These are phyloP conservation scores for Drosophila guanche DNA, from an alignment of 1,140 invertebrate genomes.

Conservation along the genomic window DNA sequence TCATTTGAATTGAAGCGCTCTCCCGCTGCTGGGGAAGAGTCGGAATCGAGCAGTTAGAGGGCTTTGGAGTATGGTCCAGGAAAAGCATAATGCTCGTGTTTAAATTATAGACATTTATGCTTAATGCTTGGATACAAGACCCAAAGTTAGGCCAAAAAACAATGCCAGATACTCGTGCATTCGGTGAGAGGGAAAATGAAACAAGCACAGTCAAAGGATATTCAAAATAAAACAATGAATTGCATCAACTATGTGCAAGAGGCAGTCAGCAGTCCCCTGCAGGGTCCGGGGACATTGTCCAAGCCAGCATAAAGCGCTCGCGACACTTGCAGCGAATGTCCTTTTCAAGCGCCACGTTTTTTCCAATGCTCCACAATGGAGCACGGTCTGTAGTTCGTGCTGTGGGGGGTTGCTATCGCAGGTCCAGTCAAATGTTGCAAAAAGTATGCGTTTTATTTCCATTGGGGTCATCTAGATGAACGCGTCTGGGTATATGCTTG, in stretches of 20 bases:
- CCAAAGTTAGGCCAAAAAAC: conserved; percentile 44
- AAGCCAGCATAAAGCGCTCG: conserved; percentile 59
- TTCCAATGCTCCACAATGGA: conserved; percentile 20
- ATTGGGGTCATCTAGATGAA: conserved; percentile 76
- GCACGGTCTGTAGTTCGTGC: conserved; percentile 5
- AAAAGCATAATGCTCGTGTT: conserved; percentile 31
- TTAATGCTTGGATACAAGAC: background rate
- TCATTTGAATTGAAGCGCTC: conserved; percentile 65
- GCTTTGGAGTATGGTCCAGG: background rate
- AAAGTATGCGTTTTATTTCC: conserved; percentile 78
- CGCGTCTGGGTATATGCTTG: conserved; percentile 65
- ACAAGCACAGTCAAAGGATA: conserved; percentile 72
- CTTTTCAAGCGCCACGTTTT: conserved; percentile 51
- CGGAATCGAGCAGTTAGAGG: background rate
- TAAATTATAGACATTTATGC: conserved; percentile 61
- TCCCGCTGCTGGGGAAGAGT: background rate
- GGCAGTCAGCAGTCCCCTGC: conserved; percentile 4
- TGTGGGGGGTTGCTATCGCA: background rate
- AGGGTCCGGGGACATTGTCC: conserved; percentile 31
- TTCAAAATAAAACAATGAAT: conserved; percentile 70
- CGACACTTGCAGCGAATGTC: conserved; percentile 76
- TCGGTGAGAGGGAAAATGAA: conserved; percentile 49
- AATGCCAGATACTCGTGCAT: conserved; percentile 36
- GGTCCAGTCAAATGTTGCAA: conserved; percentile 49
- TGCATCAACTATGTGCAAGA: conserved; percentile 41